These are phyloP conservation scores for Margaritifera margaritifera DNA, from an alignment of 2,888 invertebrate genomes.

Conservation along the genomic window DNA sequence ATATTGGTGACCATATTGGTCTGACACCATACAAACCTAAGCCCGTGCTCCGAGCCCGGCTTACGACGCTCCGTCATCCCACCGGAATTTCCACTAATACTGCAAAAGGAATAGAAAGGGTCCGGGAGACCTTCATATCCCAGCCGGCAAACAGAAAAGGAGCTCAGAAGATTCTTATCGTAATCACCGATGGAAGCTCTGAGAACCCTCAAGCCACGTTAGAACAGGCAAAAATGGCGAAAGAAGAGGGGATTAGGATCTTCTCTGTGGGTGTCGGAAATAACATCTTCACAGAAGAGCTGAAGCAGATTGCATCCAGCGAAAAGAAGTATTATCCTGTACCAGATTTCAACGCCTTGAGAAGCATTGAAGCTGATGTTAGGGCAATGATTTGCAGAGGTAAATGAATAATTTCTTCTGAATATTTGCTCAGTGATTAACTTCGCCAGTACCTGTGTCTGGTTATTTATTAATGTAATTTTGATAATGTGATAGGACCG, in stretches of 20 bases:
- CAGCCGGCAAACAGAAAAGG: slow-evolving; percentile 36
- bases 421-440: too few species aligned
- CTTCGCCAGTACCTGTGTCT: too few species aligned
- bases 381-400: slow-evolving; percentile 57
- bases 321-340: slow-evolving; percentile 48
- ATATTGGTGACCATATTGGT: slow-evolving; percentile 47
- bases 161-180: slow-evolving; percentile 53
- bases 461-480: too few species aligned
- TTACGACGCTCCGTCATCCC: slow-evolving; percentile 38
- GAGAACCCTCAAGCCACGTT: slow-evolving; percentile 51
- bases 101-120: slow-evolving; percentile 38
- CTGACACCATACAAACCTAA: slow-evolving; percentile 49
- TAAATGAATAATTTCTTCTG: slow-evolving; percentile 9
- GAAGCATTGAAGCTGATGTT: slow-evolving; percentile 47
- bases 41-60: slow-evolving; percentile 35
- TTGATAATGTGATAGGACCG: too few species aligned
- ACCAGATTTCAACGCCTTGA: slow-evolving; percentile 48
- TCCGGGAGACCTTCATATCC: slow-evolving; percentile 34
- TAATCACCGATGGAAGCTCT: slow-evolving; percentile 61
- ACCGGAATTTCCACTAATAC: slow-evolving; percentile 47
- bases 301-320: slow-evolving; percentile 50
- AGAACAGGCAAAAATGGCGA: slow-evolving; percentile 47
- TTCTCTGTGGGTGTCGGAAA: slow-evolving; percentile 57
- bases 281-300: slow-evolving; percentile 52
- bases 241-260: slow-evolving; percentile 49